A percentile compares a stretch with the other conserved stretches of the same genome.
Conservation (phyloP, 2,888 invertebrate species). For the Pheosia tremula region DNA sequence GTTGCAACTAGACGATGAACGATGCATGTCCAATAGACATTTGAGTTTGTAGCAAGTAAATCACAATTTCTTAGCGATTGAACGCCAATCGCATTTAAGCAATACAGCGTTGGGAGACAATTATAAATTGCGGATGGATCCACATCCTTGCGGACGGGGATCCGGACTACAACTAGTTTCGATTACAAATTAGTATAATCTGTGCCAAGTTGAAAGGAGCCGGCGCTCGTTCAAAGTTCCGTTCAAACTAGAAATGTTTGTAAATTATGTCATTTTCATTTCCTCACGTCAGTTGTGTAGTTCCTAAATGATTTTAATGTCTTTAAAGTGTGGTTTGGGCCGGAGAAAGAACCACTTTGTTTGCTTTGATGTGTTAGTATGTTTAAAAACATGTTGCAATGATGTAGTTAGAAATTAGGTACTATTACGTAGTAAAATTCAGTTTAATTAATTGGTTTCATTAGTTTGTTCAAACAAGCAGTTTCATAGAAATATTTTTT, state of each 20-base stretch:
- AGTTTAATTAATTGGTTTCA: not conserved
- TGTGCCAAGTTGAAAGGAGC: conserved; percentile 7
- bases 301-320: conserved; percentile 4
- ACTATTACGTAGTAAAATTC: not conserved
- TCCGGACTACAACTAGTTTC: not conserved
- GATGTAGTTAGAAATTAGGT: not conserved
- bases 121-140: not conserved
- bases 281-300: not conserved
- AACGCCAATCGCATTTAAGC: not conserved
- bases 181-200: not conserved
- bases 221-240: conserved; percentile 4
- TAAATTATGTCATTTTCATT: conserved; percentile 7
- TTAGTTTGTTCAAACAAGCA: too few relatives aligned
- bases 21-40: too few relatives aligned
- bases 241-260: conserved; percentile 1
- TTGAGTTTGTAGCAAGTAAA: not conserved
- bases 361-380: conserved; percentile 4
- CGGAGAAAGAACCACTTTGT: not conserved
- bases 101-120: not conserved
- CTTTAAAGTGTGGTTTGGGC: conserved; percentile 3
- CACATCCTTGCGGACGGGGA: not conserved
- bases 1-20: too few relatives aligned
- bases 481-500: too few relatives aligned
- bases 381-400: not conserved
- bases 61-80: not conserved